A percentile compares a stretch with the other conserved stretches of the same genome.
Conservation (phyloP, 2,113 vertebrate genomes). For the Himantopus leucocephalus region DNA sequence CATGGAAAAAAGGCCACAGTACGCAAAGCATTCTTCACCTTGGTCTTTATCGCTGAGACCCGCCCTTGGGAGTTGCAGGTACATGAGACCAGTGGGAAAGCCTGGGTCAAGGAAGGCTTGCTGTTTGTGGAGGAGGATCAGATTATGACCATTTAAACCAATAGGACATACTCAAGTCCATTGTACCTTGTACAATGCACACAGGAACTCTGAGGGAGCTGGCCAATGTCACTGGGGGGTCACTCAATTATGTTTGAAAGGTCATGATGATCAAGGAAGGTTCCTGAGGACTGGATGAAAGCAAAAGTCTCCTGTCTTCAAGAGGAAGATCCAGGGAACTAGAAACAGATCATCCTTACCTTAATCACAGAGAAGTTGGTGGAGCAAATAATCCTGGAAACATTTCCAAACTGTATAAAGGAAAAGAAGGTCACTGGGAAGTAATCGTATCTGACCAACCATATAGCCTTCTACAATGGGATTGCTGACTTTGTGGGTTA, state of each 20-base stretch:
- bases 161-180: neutral
- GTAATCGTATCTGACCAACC: neutral
- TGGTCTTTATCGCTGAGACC: neutral
- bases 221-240: rapidly evolving
- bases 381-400: neutral
- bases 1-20: neutral
- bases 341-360: neutral
- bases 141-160: neutral
- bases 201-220: neutral
- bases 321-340: neutral
- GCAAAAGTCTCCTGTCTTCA: neutral
- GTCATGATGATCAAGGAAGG: neutral
- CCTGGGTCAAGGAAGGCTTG: neutral
- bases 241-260: neutral
- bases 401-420: neutral
- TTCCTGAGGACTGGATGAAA: neutral
- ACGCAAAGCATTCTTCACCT: neutral
- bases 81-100: neutral
- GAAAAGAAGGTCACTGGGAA: neutral
- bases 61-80: neutral
- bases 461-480: neutral
- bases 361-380: neutral
- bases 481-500: neutral
- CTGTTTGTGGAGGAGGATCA: neutral
- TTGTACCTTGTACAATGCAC: neutral